Conservation (phyloP, 2,888 invertebrate species). For the Seladonia tumulorum region DNA sequence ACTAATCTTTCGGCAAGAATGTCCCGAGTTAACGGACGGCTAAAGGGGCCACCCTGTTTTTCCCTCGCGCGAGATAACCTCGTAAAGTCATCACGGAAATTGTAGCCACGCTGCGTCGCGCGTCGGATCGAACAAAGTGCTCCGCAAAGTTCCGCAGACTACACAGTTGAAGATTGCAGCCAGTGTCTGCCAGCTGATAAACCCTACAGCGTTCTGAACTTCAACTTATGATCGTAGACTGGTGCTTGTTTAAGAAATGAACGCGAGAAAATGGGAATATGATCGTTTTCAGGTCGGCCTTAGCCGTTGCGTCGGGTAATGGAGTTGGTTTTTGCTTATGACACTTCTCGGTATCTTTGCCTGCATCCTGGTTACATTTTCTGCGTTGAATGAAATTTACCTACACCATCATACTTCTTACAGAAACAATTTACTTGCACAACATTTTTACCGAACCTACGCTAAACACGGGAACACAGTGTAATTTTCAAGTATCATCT, state of each 20-base stretch:
- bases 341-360: neutral
- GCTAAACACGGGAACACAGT: neutral
- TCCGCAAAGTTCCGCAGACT: neutral
- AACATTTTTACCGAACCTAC: neutral
- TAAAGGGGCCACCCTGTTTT: slow-evolving; percentile 10
- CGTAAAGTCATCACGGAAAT: neutral
- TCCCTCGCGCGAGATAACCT: neutral
- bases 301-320: neutral
- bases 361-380: neutral
- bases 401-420: too few species aligned
- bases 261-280: neutral
- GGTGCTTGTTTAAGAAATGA: neutral
- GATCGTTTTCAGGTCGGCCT: neutral
- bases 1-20: slow-evolving; percentile 13
- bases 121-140: neutral
- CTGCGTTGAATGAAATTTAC: too few species aligned
- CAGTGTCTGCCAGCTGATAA: neutral
- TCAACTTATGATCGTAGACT: neutral
- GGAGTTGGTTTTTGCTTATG: neutral
- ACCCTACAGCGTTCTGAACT: neutral
- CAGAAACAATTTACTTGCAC: too few species aligned
- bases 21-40: neutral
- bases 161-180: neutral
- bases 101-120: neutral
- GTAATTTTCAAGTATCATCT: neutral